Evolutionary conservation across 35 echinoderm and acorn worm genomes (phyloP), one percentile per base, ranked within the genome.

Genomic region (Ophioderma brevispina): DNA sequence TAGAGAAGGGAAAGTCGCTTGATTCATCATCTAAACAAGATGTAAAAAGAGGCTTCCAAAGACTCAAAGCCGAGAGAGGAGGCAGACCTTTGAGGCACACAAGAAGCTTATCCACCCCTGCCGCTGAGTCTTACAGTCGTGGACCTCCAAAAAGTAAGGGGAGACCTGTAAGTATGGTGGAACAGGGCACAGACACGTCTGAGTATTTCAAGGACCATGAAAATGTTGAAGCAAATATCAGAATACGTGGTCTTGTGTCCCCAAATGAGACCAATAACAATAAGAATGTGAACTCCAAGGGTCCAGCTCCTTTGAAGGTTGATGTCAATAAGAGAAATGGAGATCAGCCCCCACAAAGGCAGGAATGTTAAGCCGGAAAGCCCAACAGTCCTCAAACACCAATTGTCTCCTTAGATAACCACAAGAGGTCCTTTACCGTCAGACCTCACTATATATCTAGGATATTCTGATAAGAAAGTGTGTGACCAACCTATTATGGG

Each of bases 141-240:
- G 23, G 32, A 37, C 35, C 83, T 34, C n/a, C 19, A 30, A 37
- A 31, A 36, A 59, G 35, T 40, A 52, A 52, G 39, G 83, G 83
- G 36, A 59, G 63, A 36, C 52, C 43, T 70, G 11, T 64, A 21
- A 37, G 33, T 25, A 52, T 64, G 63, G 33, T 64, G 55, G 52
- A 52, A 64, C 31, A 70, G 28, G 83, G 83, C 0, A 85, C 83
- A 21, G 83, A 85, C 38, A 85, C 83, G 49, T 14, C 43, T 6
- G 83, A 85, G 36, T 59, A 36, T 25, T 59, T 85, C 8, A 37
- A 36, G 30, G 83, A 85, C 23, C 31, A 52, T 17, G n/a, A n/a
- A n/a, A 59, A 70, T 8, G 32, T 39, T 2, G 32, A 1, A 25
- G 36, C 83, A 36, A 59, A 36, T 17, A 31, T 36, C 52, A 19